These are phyloP conservation scores for Numenius arquata DNA, from an alignment of 2,113 vertebrate species.

Conservation along the genomic window DNA sequence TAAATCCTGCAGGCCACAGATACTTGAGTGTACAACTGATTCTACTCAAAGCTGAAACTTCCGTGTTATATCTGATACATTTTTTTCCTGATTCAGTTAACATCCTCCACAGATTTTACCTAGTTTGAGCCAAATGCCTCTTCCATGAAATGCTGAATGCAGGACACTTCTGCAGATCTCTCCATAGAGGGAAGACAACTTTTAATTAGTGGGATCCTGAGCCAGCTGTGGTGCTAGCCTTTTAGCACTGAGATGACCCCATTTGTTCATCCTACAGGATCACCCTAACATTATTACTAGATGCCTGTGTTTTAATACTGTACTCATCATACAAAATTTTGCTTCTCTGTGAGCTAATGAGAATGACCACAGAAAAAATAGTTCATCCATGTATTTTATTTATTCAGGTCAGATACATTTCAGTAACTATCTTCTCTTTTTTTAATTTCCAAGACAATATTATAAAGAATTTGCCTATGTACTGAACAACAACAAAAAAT, in stretches of 20 bases:
- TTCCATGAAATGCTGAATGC: background rate
- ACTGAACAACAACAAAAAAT: background rate
- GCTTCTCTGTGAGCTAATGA: background rate
- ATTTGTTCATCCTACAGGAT: background rate
- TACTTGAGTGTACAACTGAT: background rate
- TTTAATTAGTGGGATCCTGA: background rate
- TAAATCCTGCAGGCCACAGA: background rate
- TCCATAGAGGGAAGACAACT: background rate
- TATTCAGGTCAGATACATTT: background rate
- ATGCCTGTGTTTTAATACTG: background rate
- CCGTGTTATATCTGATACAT: background rate
- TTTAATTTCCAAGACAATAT: background rate
- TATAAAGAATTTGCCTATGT: background rate
- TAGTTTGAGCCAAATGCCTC: background rate
- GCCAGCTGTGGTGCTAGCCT: fast-evolving
- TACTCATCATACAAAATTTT: background rate
- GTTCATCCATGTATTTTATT: background rate
- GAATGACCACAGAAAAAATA: background rate
- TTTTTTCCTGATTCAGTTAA: background rate
- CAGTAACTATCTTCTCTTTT: background rate
- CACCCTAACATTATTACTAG: background rate
- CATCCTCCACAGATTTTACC: background rate
- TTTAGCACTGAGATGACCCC: background rate
- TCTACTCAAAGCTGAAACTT: background rate
- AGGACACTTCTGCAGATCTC: background rate